Percentiles rank a stretch among this genome's conserved stretches.
Evolutionary conservation across 1,140 invertebrate genomes (phyloP).

Genomic region (Macrostomum lignano): DNA sequence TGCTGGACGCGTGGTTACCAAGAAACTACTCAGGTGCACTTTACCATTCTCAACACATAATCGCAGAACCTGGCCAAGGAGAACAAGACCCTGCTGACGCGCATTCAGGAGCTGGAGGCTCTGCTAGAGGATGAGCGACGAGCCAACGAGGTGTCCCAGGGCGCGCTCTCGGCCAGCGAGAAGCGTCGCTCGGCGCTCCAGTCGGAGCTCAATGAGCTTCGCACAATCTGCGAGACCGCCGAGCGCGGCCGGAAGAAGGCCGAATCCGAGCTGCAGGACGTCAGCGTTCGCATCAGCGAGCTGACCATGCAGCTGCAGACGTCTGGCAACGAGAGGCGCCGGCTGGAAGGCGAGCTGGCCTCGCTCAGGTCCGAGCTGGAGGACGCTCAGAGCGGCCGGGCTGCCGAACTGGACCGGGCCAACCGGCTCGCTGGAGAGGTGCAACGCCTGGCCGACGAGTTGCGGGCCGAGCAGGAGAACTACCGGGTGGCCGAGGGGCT

Average conservation of each 20-base stretch:
- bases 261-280: slow-evolving; percentile 1
- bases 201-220: slow-evolving; percentile 1
- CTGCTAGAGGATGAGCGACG: slow-evolving; percentile 3
- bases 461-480: slow-evolving; percentile 26
- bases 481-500: slow-evolving; percentile 26
- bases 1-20: no score
- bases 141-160: background rate
- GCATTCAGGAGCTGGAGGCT: slow-evolving; percentile 4
- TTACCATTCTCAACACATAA: no score
- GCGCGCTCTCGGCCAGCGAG: slow-evolving; percentile 17
- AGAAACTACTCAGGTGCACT: no score
- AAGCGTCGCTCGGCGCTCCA: slow-evolving; percentile 15
- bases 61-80: slow-evolving; percentile 13
- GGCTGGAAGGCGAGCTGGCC: slow-evolving; percentile 3
- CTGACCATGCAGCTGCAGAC: slow-evolving; percentile 1
- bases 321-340: slow-evolving; percentile 1
- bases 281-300: background rate
- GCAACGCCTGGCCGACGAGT: slow-evolving; percentile 19
- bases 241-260: slow-evolving; percentile 1
- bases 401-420: slow-evolving; percentile 9
- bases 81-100: slow-evolving; percentile 8
- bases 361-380: slow-evolving; percentile 6
- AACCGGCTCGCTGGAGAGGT: slow-evolving; percentile 5
- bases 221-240: slow-evolving; percentile 1
- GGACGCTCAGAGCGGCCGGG: slow-evolving; percentile 4